These are phyloP conservation scores for Odontomyia ornata DNA, from an alignment of 2,888 invertebrate species.

Conservation along the genomic window DNA sequence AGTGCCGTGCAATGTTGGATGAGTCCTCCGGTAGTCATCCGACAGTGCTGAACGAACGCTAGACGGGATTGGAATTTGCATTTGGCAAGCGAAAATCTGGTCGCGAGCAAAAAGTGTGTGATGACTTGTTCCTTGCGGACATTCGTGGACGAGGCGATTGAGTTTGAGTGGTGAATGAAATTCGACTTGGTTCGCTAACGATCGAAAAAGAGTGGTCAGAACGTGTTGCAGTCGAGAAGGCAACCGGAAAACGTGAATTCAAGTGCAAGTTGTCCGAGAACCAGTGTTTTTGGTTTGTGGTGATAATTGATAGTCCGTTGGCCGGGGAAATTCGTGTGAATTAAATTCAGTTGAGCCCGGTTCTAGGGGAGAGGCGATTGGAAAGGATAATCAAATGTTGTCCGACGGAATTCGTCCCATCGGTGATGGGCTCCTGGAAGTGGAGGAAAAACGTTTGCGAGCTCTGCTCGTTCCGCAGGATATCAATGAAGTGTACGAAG, in stretches of 20 bases:
- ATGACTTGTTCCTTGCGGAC: constrained; percentile 17
- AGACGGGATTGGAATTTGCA: too few species aligned
- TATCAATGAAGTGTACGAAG: constrained; percentile 80
- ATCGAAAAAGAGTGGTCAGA: constrained; percentile 14
- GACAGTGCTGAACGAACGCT: too few species aligned
- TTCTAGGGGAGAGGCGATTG: background rate
- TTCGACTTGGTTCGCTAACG: constrained; percentile 10
- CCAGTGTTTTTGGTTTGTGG: background rate
- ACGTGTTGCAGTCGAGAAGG: background rate
- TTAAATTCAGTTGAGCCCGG: background rate
- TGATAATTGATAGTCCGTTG: background rate
- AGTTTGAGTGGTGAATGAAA: constrained; percentile 6
- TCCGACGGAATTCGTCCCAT: constrained; percentile 63
- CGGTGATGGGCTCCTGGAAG: constrained; percentile 77
- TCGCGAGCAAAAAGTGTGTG: constrained; percentile 20
- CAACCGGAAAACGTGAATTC: constrained; percentile 19
- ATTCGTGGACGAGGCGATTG: background rate
- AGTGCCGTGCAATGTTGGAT: background rate
- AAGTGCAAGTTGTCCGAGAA: background rate
- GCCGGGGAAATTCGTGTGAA: background rate
- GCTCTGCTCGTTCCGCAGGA: constrained; percentile 77
- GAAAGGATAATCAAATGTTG: constrained; percentile 51
- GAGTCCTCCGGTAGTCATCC: too few species aligned
- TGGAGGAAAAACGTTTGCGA: constrained; percentile 74
- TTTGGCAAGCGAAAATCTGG: background rate